Percentiles rank a stretch among this genome's conserved stretches.
These are phyloP conservation scores for Seriola rivoliana DNA, from an alignment of 2,113 vertebrate species.

Conservation along the genomic window DNA sequence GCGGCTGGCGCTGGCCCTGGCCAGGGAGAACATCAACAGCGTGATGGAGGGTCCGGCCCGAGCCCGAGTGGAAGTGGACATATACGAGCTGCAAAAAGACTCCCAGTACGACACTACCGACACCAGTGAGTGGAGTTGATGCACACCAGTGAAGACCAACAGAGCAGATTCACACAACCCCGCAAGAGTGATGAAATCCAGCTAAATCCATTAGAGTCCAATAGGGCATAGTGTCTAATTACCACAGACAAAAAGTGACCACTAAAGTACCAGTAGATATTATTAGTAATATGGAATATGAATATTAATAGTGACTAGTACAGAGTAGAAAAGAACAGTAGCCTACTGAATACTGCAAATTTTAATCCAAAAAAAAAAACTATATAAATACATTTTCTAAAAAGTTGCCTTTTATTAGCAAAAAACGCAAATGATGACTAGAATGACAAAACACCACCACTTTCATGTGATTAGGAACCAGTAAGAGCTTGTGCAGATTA, in stretches of 20 bases:
- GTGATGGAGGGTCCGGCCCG: slow-evolving; percentile 89
- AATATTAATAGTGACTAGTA: slow-evolving; percentile 24
- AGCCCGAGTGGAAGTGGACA: slow-evolving; percentile 93
- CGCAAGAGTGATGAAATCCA: slow-evolving; percentile 34
- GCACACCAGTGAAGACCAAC: slow-evolving; percentile 37
- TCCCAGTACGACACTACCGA: slow-evolving; percentile 96
- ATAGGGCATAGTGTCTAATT: slow-evolving; percentile 26
- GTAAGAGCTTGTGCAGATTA: slow-evolving; percentile 61
- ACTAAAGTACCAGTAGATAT: slow-evolving; percentile 14
- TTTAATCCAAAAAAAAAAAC: slow-evolving; percentile 16
- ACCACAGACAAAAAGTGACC: slow-evolving; percentile 28
- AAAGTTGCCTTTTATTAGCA: slow-evolving; percentile 31
- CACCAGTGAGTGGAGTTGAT: slow-evolving; percentile 88
- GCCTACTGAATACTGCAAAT: neutral
- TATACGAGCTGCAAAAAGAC: slow-evolving; percentile 94
- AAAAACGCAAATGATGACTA: slow-evolving; percentile 28
- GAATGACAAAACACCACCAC: slow-evolving; percentile 43
- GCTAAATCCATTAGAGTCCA: slow-evolving; percentile 18
- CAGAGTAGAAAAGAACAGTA: neutral
- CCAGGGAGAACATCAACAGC: slow-evolving; percentile 94
- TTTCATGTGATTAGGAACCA: slow-evolving; percentile 66
- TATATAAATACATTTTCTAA: slow-evolving; percentile 12
- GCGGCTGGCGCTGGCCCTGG: slow-evolving; percentile 90
- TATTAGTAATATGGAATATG: slow-evolving; percentile 32
- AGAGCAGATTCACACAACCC: slow-evolving; percentile 6